Percentiles rank a stretch among this genome's conserved stretches.
These are phyloP conservation scores for Hyperopisus bebe DNA, from an alignment of 2,113 vertebrate species.

Conservation along the genomic window DNA sequence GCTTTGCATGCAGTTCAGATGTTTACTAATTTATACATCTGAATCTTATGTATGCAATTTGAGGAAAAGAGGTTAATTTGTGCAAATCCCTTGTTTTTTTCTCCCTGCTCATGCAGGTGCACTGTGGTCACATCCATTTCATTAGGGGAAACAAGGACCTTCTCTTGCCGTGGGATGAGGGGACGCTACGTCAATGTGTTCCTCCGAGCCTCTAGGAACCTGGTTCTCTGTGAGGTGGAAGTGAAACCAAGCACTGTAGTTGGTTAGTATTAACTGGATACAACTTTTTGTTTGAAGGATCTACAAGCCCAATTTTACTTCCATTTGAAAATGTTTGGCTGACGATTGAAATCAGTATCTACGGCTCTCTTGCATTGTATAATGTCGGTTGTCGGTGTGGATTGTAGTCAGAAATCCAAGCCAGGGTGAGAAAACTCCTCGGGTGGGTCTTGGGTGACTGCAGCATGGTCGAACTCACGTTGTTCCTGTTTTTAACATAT, in stretches of 20 bases:
- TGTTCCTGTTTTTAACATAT: too few relatives aligned
- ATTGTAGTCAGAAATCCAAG: background rate
- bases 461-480: background rate
- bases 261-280: background rate
- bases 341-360: background rate
- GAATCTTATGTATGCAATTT: background rate
- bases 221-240: constrained; percentile 28
- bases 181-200: constrained; percentile 25
- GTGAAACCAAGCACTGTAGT: constrained; percentile 12
- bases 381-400: background rate
- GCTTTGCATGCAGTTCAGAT: background rate
- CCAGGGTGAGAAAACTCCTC: background rate
- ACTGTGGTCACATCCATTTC: constrained; percentile 1
- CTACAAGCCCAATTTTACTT: background rate
- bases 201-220: background rate
- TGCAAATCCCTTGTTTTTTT: background rate
- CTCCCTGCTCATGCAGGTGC: constrained; percentile 15
- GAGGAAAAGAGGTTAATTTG: background rate
- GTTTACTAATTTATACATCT: background rate
- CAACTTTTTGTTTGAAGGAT: background rate
- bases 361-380: background rate
- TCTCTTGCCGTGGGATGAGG: constrained; percentile 10
- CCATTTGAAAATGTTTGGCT: background rate
- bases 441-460: background rate
- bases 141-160: constrained; percentile 20